Percentiles rank a stretch among this genome's conserved stretches.
Evolutionary conservation across 2,888 invertebrate species (phyloP).

Genomic region (Diaprepes abbreviatus): DNA sequence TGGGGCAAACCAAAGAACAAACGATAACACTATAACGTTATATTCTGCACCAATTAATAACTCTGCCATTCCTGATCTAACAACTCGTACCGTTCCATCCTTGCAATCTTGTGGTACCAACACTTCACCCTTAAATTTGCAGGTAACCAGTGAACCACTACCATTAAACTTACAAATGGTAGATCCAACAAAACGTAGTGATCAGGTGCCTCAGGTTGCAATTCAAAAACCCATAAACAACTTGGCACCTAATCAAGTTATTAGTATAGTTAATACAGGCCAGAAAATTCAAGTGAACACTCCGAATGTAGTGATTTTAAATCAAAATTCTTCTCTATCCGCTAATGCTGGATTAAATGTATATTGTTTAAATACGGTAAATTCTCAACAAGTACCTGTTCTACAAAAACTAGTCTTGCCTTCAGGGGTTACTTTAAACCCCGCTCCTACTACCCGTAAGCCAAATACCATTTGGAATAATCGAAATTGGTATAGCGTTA

Average conservation of each 20-base stretch:
- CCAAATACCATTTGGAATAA: constrained; percentile 56
- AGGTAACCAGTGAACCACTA: constrained; percentile 19
- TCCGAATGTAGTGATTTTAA: constrained; percentile 32
- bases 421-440: constrained; percentile 34
- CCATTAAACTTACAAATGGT: background rate
- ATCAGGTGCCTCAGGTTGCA: constrained; percentile 54
- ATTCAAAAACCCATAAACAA: constrained; percentile 10
- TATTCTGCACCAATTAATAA: constrained; percentile 34
- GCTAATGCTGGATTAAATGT: constrained; percentile 27
- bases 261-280: background rate
- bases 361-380: constrained; percentile 31
- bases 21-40: constrained; percentile 40
- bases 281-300: constrained; percentile 15
- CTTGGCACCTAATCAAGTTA: constrained; percentile 8
- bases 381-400: constrained; percentile 27
- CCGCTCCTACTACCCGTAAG: constrained; percentile 46
- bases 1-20: background rate
- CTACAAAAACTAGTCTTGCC: constrained; percentile 36
- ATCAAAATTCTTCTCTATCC: constrained; percentile 15
- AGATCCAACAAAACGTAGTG: constrained; percentile 22
- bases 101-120: background rate
- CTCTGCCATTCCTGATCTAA: constrained; percentile 9
- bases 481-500: constrained; percentile 62
- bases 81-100: constrained; percentile 13
- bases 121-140: background rate